Percentiles rank a stretch among this genome's conserved stretches.
phyloP scores from a whole-genome alignment of 2,113 vertebrate species.

The Saguinus midas region DNA sequence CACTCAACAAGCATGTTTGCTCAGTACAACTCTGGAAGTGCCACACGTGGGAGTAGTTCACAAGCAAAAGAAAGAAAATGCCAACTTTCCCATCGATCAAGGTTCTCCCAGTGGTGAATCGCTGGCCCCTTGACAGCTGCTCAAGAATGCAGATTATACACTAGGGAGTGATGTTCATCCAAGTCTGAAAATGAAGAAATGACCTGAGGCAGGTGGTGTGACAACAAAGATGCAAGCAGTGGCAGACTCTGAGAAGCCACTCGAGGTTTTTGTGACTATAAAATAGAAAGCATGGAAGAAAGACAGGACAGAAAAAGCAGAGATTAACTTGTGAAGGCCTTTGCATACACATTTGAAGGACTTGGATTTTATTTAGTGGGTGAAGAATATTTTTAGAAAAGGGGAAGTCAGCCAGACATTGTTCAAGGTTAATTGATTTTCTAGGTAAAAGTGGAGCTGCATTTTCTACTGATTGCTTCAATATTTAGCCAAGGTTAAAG shows the following conservation, averaged over 20 bases:
- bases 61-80: background rate
- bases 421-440: background rate
- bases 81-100: background rate
- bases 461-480: conserved; percentile 10
- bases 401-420: background rate
- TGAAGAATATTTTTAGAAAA: background rate
- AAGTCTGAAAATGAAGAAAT: background rate
- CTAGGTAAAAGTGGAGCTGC: background rate
- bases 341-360: background rate
- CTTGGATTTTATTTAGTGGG: background rate
- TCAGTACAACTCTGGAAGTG: background rate
- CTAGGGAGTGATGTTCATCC: background rate
- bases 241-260: background rate
- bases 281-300: background rate
- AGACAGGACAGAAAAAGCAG: background rate
- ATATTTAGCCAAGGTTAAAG: conserved; percentile 15
- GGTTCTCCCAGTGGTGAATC: background rate
- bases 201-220: background rate
- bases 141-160: background rate
- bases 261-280: background rate
- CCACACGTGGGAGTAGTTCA: background rate
- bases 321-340: background rate
- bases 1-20: background rate
- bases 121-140: background rate
- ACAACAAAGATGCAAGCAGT: background rate